These are phyloP conservation scores for Chroicocephalus ridibundus DNA, from an alignment of 2,113 vertebrate species.

Conservation along the genomic window DNA sequence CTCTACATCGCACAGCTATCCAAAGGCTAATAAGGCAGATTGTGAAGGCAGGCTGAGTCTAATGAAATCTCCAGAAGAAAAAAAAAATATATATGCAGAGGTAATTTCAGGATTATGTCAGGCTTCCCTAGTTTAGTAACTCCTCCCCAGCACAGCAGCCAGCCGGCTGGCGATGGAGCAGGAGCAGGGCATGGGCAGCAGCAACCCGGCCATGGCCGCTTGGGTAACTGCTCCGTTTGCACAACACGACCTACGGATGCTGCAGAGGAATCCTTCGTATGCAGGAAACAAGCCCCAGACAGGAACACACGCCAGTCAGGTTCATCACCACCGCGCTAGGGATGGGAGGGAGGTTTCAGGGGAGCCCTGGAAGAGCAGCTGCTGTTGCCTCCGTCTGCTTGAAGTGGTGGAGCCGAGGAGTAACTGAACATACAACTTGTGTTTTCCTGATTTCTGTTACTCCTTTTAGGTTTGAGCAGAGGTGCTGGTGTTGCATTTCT, in stretches of 20 bases:
- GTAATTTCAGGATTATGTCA: neutral
- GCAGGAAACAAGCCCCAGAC: neutral
- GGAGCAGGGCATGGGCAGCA: neutral
- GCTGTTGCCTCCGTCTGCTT: neutral
- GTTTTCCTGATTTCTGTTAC: neutral
- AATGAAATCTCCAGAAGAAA: neutral
- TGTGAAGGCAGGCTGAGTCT: neutral
- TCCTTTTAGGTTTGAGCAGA: neutral
- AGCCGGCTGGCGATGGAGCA: fast-evolving
- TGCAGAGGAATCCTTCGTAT: neutral
- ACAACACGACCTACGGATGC: fast-evolving
- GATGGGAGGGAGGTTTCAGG: neutral
- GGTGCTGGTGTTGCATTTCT: neutral
- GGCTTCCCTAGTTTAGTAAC: too few relatives aligned
- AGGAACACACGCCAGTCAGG: neutral
- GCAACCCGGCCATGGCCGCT: fast-evolving
- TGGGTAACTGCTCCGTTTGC: neutral
- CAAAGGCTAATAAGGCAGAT: neutral
- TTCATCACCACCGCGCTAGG: neutral
- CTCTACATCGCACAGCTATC: neutral
- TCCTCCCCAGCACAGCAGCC: fast-evolving
- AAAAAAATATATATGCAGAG: fast-evolving
- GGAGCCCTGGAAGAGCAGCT: neutral
- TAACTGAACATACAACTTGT: neutral
- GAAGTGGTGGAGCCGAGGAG: neutral